phyloP scores from a whole-genome alignment of 2,113 vertebrate genomes.

The Microcebus griseorufus region DNA sequence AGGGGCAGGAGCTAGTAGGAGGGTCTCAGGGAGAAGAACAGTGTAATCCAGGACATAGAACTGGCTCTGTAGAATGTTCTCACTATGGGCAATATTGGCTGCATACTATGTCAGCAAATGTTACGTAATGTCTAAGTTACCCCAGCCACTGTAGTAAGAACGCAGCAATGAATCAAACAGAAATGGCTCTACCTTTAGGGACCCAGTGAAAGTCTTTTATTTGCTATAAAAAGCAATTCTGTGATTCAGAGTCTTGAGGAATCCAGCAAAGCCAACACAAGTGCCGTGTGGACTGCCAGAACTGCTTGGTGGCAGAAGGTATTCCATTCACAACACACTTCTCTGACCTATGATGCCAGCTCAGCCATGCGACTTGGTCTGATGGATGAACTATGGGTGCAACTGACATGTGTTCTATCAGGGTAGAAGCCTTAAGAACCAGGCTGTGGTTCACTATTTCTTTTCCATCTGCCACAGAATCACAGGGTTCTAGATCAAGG shows the following conservation, averaged over 20 bases:
- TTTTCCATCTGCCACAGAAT: not conserved
- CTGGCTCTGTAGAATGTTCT: not conserved
- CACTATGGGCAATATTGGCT: not conserved
- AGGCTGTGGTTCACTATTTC: not conserved
- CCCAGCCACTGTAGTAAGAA: not conserved
- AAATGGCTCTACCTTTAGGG: not conserved
- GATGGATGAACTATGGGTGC: not conserved
- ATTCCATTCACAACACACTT: not conserved
- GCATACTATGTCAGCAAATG: not conserved
- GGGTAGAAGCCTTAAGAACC: not conserved
- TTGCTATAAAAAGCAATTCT: not conserved
- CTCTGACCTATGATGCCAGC: not conserved
- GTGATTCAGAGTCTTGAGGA: not conserved
- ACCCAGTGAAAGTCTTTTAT: not conserved
- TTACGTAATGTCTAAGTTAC: not conserved
- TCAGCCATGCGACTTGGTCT: not conserved
- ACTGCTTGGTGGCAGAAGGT: accelerated
- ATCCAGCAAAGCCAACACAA: not conserved
- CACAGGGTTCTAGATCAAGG: not conserved
- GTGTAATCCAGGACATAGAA: not conserved
- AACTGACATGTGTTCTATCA: not conserved
- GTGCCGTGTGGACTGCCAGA: no score
- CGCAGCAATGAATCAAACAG: not conserved
- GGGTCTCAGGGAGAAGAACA: not conserved
- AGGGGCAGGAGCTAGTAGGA: not conserved